These are phyloP conservation scores for Desmophyllum pertusum DNA, from an alignment of 92 coral and sea anemone species.

Conservation along the genomic window DNA sequence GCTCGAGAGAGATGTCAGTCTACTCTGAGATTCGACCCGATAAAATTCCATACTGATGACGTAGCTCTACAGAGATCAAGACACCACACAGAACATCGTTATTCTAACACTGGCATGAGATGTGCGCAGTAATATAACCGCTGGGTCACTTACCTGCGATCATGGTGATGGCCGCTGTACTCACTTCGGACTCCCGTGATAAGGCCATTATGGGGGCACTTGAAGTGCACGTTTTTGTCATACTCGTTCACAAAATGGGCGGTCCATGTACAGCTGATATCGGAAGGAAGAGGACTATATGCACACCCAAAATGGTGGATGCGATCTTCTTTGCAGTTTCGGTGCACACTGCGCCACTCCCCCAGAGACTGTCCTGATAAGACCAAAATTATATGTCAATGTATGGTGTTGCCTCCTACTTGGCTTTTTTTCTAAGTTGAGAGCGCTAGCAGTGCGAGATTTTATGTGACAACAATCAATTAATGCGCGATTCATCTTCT, in stretches of 20 bases:
- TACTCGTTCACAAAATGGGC: constrained; percentile 15
- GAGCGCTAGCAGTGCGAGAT: background rate
- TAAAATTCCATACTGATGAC: no score
- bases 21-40: no score
- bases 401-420: background rate
- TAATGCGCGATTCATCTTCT: no score
- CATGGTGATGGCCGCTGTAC: background rate
- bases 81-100: no score
- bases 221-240: background rate
- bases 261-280: background rate
- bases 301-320: constrained; percentile 31
- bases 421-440: background rate
- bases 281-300: background rate
- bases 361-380: constrained; percentile 25
- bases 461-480: background rate
- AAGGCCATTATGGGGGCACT: constrained; percentile 32
- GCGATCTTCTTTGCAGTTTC: constrained; percentile 55
- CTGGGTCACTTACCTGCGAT: constrained; percentile 17
- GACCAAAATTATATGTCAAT: background rate
- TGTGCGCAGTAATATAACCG: no score
- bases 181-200: constrained; percentile 33
- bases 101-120: no score
- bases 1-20: no score
- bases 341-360: constrained; percentile 6
- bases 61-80: no score